Evolutionary conservation across 2,797 vertebrate genomes (phyloP).

Genomic region (Sternarchorhynchus goeldii): DNA sequence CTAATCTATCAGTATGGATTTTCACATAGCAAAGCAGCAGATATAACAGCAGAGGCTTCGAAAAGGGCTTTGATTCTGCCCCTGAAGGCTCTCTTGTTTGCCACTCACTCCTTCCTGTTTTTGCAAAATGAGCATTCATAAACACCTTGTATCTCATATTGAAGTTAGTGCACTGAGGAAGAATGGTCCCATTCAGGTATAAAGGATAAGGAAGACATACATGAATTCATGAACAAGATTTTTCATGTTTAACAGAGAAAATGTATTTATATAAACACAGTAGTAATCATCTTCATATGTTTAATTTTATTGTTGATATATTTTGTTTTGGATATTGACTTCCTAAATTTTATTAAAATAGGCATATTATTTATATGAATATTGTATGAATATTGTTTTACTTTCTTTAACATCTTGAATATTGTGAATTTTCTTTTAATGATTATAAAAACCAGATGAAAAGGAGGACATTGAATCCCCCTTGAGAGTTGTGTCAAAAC

Average conservation of each 20-base stretch:
- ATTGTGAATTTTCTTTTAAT: too few relatives aligned
- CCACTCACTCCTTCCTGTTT: constrained; percentile 3
- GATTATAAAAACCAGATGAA: too few relatives aligned
- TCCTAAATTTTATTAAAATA: too few relatives aligned
- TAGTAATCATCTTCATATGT: neutral
- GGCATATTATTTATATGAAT: too few relatives aligned
- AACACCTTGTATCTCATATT: neutral
- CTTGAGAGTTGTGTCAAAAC: neutral
- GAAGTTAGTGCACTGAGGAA: neutral
- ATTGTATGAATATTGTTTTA: too few relatives aligned
- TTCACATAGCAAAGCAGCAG: constrained; percentile 23
- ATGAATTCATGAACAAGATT: neutral
- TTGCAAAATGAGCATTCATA: constrained; percentile 18
- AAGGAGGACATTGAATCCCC: too few relatives aligned
- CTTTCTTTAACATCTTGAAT: too few relatives aligned
- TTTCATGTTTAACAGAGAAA: neutral
- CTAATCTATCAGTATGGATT: constrained; percentile 2
- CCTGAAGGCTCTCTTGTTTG: constrained; percentile 6
- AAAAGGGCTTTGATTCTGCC: constrained; percentile 24
- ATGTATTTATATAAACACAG: neutral
- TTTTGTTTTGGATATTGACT: neutral
- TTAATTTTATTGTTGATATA: neutral
- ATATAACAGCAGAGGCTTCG: constrained; percentile 30
- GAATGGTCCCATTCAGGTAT: neutral
- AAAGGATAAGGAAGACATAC: neutral